A percentile compares a stretch with the other conserved stretches of the same genome.
These are phyloP conservation scores for Tokudaia muenninki DNA, from an alignment of 2,797 vertebrate genomes.

Conservation along the genomic window DNA sequence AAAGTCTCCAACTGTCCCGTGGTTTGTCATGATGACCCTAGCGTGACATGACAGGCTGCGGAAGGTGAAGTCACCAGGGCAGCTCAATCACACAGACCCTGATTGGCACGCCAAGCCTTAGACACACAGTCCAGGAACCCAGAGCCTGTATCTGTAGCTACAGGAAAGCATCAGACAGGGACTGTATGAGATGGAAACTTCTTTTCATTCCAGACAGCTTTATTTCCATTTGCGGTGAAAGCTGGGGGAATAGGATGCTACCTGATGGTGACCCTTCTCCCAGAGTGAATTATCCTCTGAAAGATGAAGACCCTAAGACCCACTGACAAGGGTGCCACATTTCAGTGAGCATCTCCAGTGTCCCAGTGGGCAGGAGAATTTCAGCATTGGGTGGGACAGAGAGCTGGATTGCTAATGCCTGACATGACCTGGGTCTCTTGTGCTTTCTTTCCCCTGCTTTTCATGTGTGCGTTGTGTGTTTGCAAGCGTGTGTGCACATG, in stretches of 20 bases:
- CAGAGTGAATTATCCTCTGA: neutral
- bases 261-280: neutral
- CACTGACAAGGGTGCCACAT: rapidly evolving
- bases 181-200: neutral
- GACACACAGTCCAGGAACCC: neutral
- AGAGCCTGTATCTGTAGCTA: neutral
- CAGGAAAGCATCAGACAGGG: rapidly evolving
- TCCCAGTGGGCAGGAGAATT: neutral
- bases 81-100: neutral
- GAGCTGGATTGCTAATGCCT: neutral
- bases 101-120: neutral
- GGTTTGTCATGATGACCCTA: neutral
- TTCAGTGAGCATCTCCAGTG: neutral
- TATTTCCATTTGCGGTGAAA: neutral
- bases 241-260: no score
- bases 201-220: neutral
- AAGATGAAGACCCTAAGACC: neutral
- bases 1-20: neutral
- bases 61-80: neutral
- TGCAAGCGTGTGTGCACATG: neutral
- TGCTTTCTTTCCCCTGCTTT: neutral
- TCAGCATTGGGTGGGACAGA: neutral
- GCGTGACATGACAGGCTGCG: neutral
- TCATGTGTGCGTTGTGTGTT: neutral
- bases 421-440: neutral